Evolutionary conservation across 2,888 invertebrate genomes (phyloP).

Genomic region (Lomographa bimaculata): DNA sequence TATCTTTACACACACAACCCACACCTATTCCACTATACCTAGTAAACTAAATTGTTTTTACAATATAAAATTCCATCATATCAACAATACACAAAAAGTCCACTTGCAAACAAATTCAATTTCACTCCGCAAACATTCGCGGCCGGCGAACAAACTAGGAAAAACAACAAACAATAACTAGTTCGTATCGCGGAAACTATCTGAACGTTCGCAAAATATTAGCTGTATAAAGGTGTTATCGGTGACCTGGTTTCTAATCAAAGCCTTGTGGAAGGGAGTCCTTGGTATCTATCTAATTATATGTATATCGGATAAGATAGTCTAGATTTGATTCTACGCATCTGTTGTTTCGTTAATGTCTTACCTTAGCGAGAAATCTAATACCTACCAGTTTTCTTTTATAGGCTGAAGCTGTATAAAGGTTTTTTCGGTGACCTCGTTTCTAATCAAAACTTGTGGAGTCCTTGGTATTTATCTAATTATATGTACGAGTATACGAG

Average conservation of each 20-base stretch:
- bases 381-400: no score
- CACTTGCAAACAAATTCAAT: constrained; percentile 17
- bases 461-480: constrained; percentile 34
- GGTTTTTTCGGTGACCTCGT: constrained; percentile 30
- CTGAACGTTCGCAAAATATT: constrained; percentile 26
- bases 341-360: constrained; percentile 8
- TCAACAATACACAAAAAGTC: constrained; percentile 7
- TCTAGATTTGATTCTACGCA: constrained; percentile 13
- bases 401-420: constrained; percentile 25
- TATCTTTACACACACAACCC: no score
- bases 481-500: no score
- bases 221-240: constrained; percentile 29
- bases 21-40: no score
- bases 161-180: constrained; percentile 16
- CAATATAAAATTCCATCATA: no score
- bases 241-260: constrained; percentile 27
- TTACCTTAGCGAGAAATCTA: no score
- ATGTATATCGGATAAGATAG: constrained; percentile 13
- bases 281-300: constrained; percentile 33
- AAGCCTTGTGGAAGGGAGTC: constrained; percentile 15
- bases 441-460: constrained; percentile 14
- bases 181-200: constrained; percentile 16
- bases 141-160: constrained; percentile 14
- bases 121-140: constrained; percentile 12
- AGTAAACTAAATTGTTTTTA: no score